Evolutionary conservation across 2,888 invertebrate species (phyloP), one percentile per base, ranked within the genome.

Genomic region (Lycocerus yunnanus): DNA sequence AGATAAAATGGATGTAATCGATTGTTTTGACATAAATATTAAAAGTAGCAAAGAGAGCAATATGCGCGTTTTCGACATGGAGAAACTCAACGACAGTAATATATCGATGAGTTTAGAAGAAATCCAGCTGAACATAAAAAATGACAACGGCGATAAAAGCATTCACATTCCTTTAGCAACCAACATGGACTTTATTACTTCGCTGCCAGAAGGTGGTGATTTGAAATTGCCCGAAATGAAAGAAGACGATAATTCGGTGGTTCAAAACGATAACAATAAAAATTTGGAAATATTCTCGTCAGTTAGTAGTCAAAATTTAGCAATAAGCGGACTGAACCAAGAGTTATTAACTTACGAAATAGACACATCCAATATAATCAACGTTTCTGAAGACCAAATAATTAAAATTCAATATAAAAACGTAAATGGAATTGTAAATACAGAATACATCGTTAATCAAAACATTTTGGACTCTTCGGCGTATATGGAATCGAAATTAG

Each of bases 341-440:
- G 68, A 75, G 8, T 14, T 75, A 69, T 61, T 75, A 15, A 75
- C 75, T 1, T 75, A 75, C 18, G 72, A 75, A 70, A 72, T 75
- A 67, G 72, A 75, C 15, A 72, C 72, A 10, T 80, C 81, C 11
- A 82, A 84, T 66, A 80, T 85, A 6, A 84, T 86, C 15, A 84
- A 78, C 70, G 81, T 85, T 60, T 76, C 82, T 11, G 85, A 85
- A 63, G 83, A 81, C 70, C 85, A 85, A 77, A 84, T 86, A 20
- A 84, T 87, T 20, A 85, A 86, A 76, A 86, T 86, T 11, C 83
- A 86, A 66, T 87, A 85, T 68, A 82, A 84, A 76, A 85, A 83
- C 67, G 84, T 84, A 5, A 81, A 84, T 68, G 86, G 85, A 3
- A 74, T 83, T 9, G 82, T 86, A 6, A 85, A 84, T 72, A 85